Base-by-base conservation (phyloP, 2,888 invertebrate genomes). In the Arge pagana region DNA sequence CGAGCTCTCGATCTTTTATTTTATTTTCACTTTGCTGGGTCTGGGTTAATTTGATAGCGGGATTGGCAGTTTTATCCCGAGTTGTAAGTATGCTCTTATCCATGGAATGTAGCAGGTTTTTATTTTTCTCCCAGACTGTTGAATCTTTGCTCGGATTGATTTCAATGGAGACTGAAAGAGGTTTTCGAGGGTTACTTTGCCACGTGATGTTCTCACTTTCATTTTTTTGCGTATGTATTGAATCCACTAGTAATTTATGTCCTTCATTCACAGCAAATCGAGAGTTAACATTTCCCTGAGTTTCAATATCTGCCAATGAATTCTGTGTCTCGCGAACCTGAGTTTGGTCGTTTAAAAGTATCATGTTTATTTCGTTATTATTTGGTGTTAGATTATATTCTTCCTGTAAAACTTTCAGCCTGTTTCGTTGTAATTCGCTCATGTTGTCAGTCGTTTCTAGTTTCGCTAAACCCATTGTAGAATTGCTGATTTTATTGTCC, bases 401-500 rank as follows among this genome's bases (percentile, higher is more conserved):
- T 0, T 84, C 81, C 3, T 82, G 80, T 50, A 87, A 68, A 1
- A 87, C 79, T 70, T 81, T 85, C 15, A 83, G 65, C 68, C 82
- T 85, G 62, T 87, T 87, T 42, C 78, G 71, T 56, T 85, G 74
- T 0, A 85, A 85, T 50, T 84, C 83, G 10, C 80, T 83, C 52
- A 85, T 79, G 2, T 82, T 81, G 2, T 80, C 78, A 0, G 65
- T 61, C 42, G 66, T 65, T 3, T 45, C 18, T 45, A 60, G 48
- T 52, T 53, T 48, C 41, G 62, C 39, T 28, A 52, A 45, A 15
- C 35, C 60, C 8, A 26, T 37, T 53, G 18, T 7, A 15, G 8
- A 23, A 36, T 15, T 55, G 26, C 10, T 21, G 42, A 50, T 35
- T 21, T 18, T 16, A 43, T 40, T 50, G 8, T 7, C 19, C 11